phyloP scores from a whole-genome alignment of 2,888 invertebrate species.

The Dicycla oo region DNA sequence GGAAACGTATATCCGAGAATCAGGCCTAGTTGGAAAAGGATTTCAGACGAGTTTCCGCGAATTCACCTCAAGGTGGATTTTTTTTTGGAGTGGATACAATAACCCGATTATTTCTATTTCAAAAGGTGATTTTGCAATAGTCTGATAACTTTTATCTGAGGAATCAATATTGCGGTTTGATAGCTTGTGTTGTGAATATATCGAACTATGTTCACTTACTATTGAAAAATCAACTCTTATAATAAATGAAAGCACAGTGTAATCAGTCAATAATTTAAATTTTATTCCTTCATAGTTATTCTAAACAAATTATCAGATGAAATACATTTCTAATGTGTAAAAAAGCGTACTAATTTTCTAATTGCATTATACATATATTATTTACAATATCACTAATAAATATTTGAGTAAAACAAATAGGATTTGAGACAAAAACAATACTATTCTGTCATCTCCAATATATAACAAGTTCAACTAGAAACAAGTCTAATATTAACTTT shows the following conservation, averaged over 20 bases:
- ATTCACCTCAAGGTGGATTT: no score
- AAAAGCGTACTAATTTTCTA: constrained; percentile 83
- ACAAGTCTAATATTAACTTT: constrained; percentile 50
- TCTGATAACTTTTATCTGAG: background rate
- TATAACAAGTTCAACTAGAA: constrained; percentile 62
- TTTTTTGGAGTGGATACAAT: no score
- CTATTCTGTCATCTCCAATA: constrained; percentile 47
- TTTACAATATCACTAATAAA: constrained; percentile 73
- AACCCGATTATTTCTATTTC: background rate
- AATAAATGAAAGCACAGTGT: constrained; percentile 61
- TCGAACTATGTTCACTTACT: background rate
- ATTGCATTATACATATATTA: constrained; percentile 77
- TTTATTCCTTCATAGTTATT: constrained; percentile 76
- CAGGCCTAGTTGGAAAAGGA: no score
- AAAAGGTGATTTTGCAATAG: background rate
- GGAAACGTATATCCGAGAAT: no score
- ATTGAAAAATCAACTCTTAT: background rate
- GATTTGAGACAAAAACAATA: constrained; percentile 65
- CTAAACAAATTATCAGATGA: constrained; percentile 77
- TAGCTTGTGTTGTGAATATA: background rate
- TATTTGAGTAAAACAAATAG: constrained; percentile 68
- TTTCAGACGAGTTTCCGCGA: no score
- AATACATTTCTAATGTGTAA: constrained; percentile 79
- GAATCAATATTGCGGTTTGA: background rate
- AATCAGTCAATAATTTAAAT: constrained; percentile 86